phyloP scores from a whole-genome alignment of 1,140 invertebrate genomes.

The Drosophila auraria region DNA sequence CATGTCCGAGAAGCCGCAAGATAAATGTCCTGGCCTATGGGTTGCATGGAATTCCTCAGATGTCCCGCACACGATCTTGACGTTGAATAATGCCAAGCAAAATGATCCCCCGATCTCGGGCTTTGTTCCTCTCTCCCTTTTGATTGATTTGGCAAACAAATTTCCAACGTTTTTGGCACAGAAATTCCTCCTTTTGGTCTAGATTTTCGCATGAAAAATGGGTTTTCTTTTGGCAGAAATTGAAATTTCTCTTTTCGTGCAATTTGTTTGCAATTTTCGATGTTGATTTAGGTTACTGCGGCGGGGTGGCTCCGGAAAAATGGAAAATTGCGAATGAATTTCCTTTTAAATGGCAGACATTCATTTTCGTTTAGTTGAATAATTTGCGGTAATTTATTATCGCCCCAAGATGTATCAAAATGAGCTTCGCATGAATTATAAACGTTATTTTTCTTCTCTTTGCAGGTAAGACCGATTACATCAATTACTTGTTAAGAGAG shows the following conservation, averaged over 20 bases:
- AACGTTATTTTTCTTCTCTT: conserved; percentile 34
- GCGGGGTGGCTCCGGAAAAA: conserved; percentile 35
- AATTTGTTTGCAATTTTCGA: conserved; percentile 77
- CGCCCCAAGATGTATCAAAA: conserved; percentile 9
- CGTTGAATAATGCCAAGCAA: conserved; percentile 32
- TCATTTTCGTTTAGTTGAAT: conserved; percentile 37
- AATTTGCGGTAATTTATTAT: conserved; percentile 52
- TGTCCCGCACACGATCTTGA: conserved; percentile 60
- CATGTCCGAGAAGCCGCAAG: conserved; percentile 67
- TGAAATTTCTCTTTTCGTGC: conserved; percentile 50
- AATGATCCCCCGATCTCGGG: conserved; percentile 30
- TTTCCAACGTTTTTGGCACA: conserved; percentile 53
- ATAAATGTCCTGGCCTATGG: conserved; percentile 52
- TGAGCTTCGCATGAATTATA: conserved; percentile 19
- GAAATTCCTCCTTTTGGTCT: conserved; percentile 18
- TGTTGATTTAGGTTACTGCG: conserved; percentile 70
- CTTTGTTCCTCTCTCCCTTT: conserved; percentile 21
- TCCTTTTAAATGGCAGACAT: conserved; percentile 27
- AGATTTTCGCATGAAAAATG: conserved; percentile 58
- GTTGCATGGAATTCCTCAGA: conserved; percentile 56
- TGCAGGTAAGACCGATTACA: conserved; percentile 68
- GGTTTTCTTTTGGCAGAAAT: conserved; percentile 36
- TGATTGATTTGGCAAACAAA: conserved; percentile 79
- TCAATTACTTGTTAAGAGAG: conserved; percentile 49
- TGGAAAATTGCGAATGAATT: conserved; percentile 36